Conservation (phyloP, 2,113 vertebrate genomes). For the Urocitellus parryii region DNA sequence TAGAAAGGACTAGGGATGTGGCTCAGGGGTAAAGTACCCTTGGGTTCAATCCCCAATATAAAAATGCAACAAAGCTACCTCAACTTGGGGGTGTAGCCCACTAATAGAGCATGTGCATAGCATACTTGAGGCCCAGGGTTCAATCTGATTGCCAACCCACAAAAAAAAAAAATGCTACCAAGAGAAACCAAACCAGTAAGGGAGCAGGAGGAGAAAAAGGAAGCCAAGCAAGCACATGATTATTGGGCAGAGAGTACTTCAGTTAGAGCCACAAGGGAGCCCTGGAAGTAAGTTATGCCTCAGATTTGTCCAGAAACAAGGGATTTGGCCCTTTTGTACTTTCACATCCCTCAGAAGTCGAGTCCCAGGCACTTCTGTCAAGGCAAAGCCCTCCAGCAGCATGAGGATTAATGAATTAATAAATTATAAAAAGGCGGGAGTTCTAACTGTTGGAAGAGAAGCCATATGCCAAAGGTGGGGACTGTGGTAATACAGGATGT, state of each 20-base stretch:
- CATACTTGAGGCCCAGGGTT: not conserved
- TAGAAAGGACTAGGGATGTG: not conserved
- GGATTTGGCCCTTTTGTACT: not conserved
- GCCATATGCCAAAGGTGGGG: not conserved
- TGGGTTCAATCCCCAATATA: no score
- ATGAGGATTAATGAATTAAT: not conserved
- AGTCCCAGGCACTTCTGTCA: not conserved
- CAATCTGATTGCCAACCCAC: not conserved
- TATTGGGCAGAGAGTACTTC: not conserved
- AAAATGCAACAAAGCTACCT: no score
- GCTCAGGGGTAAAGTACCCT: not conserved
- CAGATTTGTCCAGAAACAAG: conserved; percentile 5
- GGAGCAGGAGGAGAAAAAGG: not conserved
- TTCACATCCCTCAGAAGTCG: not conserved
- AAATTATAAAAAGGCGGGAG: not conserved
- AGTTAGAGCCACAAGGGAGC: not conserved
- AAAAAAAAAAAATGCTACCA: no score
- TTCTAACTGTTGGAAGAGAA: conserved; percentile 1
- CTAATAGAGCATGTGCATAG: not conserved
- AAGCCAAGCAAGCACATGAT: not conserved
- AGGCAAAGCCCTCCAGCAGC: not conserved
- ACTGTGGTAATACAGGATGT: not conserved
- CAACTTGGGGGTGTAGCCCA: not conserved
- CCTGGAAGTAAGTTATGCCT: not conserved
- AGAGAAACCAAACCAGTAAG: conserved; percentile 24